Percentiles rank a stretch among this genome's conserved stretches.
Conservation (phyloP, 2,113 vertebrate genomes). For the Uria aalge region DNA sequence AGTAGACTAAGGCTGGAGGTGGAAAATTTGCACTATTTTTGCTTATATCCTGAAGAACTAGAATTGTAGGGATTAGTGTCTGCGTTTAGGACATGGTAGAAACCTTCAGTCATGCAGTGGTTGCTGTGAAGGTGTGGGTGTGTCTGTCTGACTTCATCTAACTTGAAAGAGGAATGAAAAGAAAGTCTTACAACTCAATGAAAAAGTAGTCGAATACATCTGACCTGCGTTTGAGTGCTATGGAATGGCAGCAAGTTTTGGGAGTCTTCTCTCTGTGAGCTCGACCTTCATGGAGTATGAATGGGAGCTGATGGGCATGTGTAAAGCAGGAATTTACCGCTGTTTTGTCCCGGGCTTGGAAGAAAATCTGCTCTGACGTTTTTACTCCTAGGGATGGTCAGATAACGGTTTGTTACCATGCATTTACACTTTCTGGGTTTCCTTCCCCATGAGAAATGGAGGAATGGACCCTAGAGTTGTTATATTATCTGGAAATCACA, state of each 20-base stretch:
- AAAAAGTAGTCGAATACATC: background rate
- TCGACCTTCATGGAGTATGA: fast-evolving
- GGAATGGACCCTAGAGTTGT: background rate
- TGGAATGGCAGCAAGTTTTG: background rate
- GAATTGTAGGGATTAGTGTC: background rate
- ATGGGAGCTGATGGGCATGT: background rate
- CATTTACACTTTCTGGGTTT: background rate
- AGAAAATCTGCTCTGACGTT: background rate
- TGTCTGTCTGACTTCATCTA: background rate
- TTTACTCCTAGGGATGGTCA: background rate
- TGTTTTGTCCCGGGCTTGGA: background rate
- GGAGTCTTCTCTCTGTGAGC: background rate
- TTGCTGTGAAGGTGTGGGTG: background rate
- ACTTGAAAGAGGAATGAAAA: background rate
- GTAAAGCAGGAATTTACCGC: background rate
- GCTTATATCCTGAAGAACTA: background rate
- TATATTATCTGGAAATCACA: fast-evolving
- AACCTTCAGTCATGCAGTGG: background rate
- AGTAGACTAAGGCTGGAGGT: background rate
- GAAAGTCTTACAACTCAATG: background rate
- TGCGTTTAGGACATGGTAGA: background rate
- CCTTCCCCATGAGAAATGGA: background rate
- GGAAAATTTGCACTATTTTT: background rate
- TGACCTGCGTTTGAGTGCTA: background rate
- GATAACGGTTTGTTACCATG: background rate